Evolutionary conservation across 2,888 invertebrate species (phyloP).

Genomic region (Zele albiditarsus): DNA sequence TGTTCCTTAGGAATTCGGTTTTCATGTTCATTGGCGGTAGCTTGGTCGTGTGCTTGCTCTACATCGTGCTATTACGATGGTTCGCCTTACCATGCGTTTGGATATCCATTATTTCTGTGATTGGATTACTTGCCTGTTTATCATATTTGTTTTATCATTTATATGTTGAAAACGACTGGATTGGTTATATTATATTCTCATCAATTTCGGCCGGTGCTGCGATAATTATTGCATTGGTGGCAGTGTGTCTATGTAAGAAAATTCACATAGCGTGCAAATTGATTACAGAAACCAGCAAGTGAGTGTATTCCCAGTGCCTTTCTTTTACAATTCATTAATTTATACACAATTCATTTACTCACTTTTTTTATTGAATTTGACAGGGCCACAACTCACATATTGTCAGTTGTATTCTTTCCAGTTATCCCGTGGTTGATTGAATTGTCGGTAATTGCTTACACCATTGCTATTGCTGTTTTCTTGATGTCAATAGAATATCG

Average conservation of each 20-base stretch:
- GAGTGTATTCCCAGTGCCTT: slow-evolving; percentile 61
- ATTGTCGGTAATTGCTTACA: slow-evolving; percentile 82
- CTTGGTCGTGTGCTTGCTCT: slow-evolving; percentile 86
- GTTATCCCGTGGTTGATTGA: slow-evolving; percentile 91
- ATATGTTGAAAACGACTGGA: slow-evolving; percentile 46
- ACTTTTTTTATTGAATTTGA: slow-evolving; percentile 59
- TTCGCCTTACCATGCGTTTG: slow-evolving; percentile 91
- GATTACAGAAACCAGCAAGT: slow-evolving; percentile 93
- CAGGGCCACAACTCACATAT: slow-evolving; percentile 90
- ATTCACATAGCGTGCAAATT: slow-evolving; percentile 92
- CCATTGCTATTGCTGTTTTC: slow-evolving; percentile 81
- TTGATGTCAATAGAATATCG: slow-evolving; percentile 81
- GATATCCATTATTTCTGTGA: slow-evolving; percentile 85
- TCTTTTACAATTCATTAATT: slow-evolving; percentile 46
- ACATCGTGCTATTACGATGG: slow-evolving; percentile 92
- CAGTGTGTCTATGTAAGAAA: slow-evolving; percentile 88
- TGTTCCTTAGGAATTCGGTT: slow-evolving; percentile 78
- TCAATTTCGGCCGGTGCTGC: slow-evolving; percentile 80
- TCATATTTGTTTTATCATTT: slow-evolving; percentile 64
- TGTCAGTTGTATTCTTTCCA: slow-evolving; percentile 92
- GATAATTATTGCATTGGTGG: slow-evolving; percentile 80
- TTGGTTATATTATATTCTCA: slow-evolving; percentile 79
- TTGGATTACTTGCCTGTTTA: slow-evolving; percentile 81
- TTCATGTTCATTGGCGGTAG: slow-evolving; percentile 77
- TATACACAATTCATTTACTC: no score